These are phyloP conservation scores for Chascanopsetta lugubris DNA, from an alignment of 2,113 vertebrate genomes.

Conservation along the genomic window DNA sequence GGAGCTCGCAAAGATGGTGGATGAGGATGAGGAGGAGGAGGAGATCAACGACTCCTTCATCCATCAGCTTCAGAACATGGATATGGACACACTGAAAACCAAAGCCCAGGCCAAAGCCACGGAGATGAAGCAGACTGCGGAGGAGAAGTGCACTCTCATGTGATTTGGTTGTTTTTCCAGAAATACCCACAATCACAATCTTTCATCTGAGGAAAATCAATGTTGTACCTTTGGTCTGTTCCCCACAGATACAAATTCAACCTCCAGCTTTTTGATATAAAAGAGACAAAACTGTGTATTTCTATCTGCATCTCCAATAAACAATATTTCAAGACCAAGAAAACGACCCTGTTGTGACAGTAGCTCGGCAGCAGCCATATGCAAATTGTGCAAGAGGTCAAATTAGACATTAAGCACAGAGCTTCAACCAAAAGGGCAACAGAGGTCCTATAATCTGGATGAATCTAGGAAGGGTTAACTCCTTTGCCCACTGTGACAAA, in stretches of 20 bases:
- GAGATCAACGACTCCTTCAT: slow-evolving; percentile 70
- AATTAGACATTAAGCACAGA: slow-evolving; percentile 22
- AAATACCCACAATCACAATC: background rate
- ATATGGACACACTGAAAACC: slow-evolving; percentile 66
- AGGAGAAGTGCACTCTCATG: slow-evolving; percentile 61
- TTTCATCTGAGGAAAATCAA: no score
- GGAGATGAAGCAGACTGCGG: slow-evolving; percentile 60
- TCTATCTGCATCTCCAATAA: no score
- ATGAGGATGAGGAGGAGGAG: slow-evolving; percentile 79
- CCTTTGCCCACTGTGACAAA: slow-evolving; percentile 46
- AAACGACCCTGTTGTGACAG: background rate
- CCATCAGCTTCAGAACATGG: slow-evolving; percentile 73
- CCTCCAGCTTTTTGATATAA: no score
- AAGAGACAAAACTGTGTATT: no score
- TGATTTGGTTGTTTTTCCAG: no score
- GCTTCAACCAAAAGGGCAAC: background rate
- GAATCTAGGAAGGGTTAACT: slow-evolving; percentile 38
- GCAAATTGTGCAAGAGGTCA: background rate
- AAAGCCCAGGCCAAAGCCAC: slow-evolving; percentile 68
- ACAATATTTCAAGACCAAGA: no score
- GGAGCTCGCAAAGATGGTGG: slow-evolving; percentile 79
- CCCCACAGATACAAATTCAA: no score
- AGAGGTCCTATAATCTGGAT: slow-evolving; percentile 45
- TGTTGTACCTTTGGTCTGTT: no score
- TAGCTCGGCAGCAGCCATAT: background rate